Evolutionary conservation across 37 sponge, comb jelly and placozoan genomes (phyloP).

Genomic region (Aplysina aerophoba): DNA sequence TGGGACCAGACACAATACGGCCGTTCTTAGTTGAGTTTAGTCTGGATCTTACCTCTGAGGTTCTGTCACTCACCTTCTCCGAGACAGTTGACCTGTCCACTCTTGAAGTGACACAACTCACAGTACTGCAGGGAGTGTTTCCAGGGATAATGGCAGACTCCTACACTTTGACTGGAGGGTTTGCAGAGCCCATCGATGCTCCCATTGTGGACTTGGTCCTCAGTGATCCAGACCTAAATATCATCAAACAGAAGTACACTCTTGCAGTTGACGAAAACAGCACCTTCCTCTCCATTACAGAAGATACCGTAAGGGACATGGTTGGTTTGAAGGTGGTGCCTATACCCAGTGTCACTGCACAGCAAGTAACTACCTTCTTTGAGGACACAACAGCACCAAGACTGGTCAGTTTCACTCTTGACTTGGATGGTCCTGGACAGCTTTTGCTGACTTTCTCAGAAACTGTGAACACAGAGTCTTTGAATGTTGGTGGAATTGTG

Average conservation of each 20-base stretch:
- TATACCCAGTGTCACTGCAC: conserved; percentile 29
- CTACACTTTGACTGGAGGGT: conserved; percentile 75
- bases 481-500: conserved; percentile 57
- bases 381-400: conserved; percentile 52
- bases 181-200: conserved; percentile 25
- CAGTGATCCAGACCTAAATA: conserved; percentile 71
- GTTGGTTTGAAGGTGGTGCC: conserved; percentile 58
- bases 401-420: conserved; percentile 58
- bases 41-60: conserved; percentile 65
- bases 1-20: conserved; percentile 51
- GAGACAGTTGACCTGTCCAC: conserved; percentile 77
- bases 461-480: conserved; percentile 71
- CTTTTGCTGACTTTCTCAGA: conserved; percentile 78
- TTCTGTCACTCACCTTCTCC: conserved; percentile 70
- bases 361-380: conserved; percentile 43
- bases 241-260: conserved; percentile 57
- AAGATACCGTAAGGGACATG: conserved; percentile 65
- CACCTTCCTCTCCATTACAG: conserved; percentile 72
- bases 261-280: conserved; percentile 60
- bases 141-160: neutral
- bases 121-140: conserved; percentile 35
- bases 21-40: conserved; percentile 64
- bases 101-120: conserved; percentile 64
- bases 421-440: conserved; percentile 70
- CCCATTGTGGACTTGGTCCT: conserved; percentile 46